A percentile compares a stretch with the other conserved stretches of the same genome.
phyloP scores from a whole-genome alignment of 2,113 vertebrate genomes.

The Chloebia gouldiae region DNA sequence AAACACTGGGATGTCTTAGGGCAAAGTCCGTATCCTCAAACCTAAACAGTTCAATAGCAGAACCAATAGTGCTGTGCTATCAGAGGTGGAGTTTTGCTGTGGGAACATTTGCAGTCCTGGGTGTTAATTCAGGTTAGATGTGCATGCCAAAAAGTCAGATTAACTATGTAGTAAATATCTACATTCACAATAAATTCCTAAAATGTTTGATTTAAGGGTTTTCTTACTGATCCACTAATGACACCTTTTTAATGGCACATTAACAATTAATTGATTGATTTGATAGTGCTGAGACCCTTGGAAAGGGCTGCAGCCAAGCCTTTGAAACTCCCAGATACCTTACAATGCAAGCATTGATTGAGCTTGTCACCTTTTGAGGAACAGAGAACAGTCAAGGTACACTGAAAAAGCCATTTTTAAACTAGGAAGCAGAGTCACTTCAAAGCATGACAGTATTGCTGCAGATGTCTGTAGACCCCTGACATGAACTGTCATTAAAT shows the following conservation, averaged over 20 bases:
- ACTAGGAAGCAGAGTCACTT: not conserved
- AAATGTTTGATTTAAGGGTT: not conserved
- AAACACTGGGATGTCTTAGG: not conserved
- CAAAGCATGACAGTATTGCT: not conserved
- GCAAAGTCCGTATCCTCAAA: not conserved
- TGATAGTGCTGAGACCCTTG: not conserved
- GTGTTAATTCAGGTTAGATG: not conserved
- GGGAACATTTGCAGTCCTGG: not conserved
- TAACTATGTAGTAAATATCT: not conserved
- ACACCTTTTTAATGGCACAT: not conserved
- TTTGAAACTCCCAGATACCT: not conserved
- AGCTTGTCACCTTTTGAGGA: not conserved
- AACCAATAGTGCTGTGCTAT: accelerated
- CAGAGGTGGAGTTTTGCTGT: not conserved
- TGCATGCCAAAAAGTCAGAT: not conserved
- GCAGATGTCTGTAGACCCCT: not conserved
- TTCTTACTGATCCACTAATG: not conserved
- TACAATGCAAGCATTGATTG: not conserved
- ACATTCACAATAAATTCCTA: not conserved
- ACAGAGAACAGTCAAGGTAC: accelerated
- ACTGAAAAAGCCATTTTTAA: not conserved
- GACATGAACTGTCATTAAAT: not conserved
- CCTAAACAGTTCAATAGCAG: not conserved
- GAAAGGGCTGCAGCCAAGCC: not conserved
- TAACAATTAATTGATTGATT: not conserved